Evolutionary conservation across 2,113 vertebrate genomes (phyloP), one percentile per base, ranked within the genome.

Genomic region (Nibea albiflora): DNA sequence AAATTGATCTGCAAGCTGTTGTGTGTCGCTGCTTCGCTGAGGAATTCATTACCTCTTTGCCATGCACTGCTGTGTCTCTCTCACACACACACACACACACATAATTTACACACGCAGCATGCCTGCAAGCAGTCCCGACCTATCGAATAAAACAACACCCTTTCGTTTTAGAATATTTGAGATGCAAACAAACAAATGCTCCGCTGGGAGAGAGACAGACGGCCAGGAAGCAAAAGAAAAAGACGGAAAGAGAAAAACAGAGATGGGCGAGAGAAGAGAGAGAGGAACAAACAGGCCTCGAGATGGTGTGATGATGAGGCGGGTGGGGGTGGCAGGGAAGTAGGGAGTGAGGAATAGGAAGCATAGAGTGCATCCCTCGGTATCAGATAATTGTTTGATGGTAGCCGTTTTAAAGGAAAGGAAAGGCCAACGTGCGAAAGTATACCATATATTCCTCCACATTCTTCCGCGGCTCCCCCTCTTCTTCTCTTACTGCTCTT

Each of bases 1-100:
- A 95, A 94, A 95, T 95, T 94, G 90, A 95, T 95, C 93, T 90
- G 80, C 93, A 92, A 95, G 94, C 94, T 95, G 95, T 92, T 92
- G 87, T 93, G 92, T 92, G 87, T 94, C 81, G 80, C 92, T 89
- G 93, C 90, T 90, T 87, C 35, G 71, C 90, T 87, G 87, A 95
- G 90, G 93, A 95, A 95, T 95, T 95, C 89, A 94, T 94, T 94
- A 95, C 89, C 89, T 81, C 86, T 65, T 73, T 82, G 89, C 87
- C 84, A 90, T 80, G 92, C 88, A 78, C 89, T 35, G 62, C 83
- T 90, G 89, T 91, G 74, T 88, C 80, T 64, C 85, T 26, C 24
- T 26, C 31, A 50, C 53, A 26, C 15, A 19, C 63, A 53, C 73
- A 56, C 66, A 17, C 76, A 60, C 56, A 52, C 35, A 39, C 35